These are phyloP conservation scores for Phyllopteryx taeniolatus DNA, from an alignment of 2,113 vertebrate species.

Conservation along the genomic window DNA sequence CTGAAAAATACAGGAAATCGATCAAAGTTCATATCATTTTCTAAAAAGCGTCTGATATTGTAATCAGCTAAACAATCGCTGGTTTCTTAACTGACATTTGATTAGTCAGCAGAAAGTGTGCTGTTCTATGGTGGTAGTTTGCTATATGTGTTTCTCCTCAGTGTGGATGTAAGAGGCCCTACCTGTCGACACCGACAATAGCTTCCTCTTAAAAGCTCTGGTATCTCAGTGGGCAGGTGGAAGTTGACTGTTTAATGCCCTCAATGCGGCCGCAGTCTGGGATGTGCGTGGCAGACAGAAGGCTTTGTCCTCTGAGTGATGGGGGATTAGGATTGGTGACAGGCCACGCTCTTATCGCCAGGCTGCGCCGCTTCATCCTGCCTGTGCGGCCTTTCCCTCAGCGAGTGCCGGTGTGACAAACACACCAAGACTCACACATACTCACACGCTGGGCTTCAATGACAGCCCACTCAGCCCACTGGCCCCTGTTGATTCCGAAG, in stretches of 20 bases:
- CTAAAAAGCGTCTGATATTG: too few species aligned
- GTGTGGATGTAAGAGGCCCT: slow-evolving; percentile 9
- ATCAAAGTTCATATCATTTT: too few species aligned
- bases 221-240: slow-evolving; percentile 73
- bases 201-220: slow-evolving; percentile 44
- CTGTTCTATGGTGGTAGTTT: slow-evolving; percentile 49
- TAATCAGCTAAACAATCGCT: background rate
- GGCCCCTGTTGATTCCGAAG: slow-evolving; percentile 21
- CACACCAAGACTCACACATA: slow-evolving; percentile 5
- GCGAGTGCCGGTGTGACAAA: slow-evolving; percentile 14
- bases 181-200: slow-evolving; percentile 54
- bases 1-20: too few species aligned
- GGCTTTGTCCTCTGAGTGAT: slow-evolving; percentile 70
- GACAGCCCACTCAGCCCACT: slow-evolving; percentile 30
- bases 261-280: slow-evolving; percentile 42
- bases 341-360: slow-evolving; percentile 59
- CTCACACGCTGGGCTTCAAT: slow-evolving; percentile 14
- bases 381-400: slow-evolving; percentile 11
- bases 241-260: slow-evolving; percentile 58
- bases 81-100: slow-evolving; percentile 54
- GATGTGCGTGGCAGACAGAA: slow-evolving; percentile 42
- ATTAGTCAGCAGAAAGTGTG: slow-evolving; percentile 47
- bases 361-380: slow-evolving; percentile 15
- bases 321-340: slow-evolving; percentile 66
- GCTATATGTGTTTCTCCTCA: slow-evolving; percentile 4